These are phyloP conservation scores for Opisthograptis luteolata DNA, from an alignment of 2,888 invertebrate genomes.

Conservation along the genomic window DNA sequence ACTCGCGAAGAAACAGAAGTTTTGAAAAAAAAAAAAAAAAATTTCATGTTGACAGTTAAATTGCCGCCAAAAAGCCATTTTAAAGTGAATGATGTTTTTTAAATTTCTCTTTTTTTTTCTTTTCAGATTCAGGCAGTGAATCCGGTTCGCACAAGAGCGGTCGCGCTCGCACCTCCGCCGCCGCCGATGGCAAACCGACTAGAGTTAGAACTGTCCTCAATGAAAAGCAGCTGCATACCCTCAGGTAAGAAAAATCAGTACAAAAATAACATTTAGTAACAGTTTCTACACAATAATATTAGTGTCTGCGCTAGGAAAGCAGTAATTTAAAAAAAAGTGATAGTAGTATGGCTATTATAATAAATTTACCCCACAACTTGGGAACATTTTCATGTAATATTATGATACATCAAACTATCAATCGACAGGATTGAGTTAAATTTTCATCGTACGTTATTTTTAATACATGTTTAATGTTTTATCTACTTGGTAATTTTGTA, in stretches of 20 bases:
- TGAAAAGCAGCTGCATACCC: constrained; percentile 98
- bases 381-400: no score
- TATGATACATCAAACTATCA: no score
- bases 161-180: constrained; percentile 82
- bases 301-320: neutral
- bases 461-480: no score
- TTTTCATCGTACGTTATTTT: no score
- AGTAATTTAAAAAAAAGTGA: neutral
- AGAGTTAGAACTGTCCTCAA: constrained; percentile 99
- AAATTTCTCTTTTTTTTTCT: neutral
- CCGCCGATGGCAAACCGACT: constrained; percentile 97
- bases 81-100: neutral
- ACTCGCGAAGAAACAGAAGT: no score
- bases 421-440: no score
- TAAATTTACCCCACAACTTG: neutral
- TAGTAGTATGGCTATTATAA: neutral
- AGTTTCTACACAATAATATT: neutral
- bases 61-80: no score
- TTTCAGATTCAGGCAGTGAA: constrained; percentile 94
- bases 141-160: constrained; percentile 95
- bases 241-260: constrained; percentile 83
- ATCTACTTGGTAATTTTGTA: no score
- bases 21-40: no score
- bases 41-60: no score
- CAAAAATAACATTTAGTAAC: neutral